Percentiles rank a stretch among this genome's conserved stretches.
Evolutionary conservation across 2,113 vertebrate genomes (phyloP).

Genomic region (Erythrolamprus reginae): DNA sequence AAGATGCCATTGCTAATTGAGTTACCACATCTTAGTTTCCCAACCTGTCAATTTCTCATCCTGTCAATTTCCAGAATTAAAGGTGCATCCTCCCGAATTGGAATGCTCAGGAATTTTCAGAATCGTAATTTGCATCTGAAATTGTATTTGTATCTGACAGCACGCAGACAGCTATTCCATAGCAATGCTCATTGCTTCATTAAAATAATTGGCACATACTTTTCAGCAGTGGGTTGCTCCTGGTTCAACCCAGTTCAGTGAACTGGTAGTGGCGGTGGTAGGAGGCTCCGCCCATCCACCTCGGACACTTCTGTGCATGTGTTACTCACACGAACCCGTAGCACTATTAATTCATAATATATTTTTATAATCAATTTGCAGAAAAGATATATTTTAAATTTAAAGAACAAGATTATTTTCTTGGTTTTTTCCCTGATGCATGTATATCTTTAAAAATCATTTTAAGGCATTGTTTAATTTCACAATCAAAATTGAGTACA

Average conservation of each 20-base stretch:
- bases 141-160: not conserved
- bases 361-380: constrained; percentile 1
- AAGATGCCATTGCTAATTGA: not conserved
- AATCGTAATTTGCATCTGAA: not conserved
- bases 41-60: not conserved
- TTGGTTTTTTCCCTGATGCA: not conserved
- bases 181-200: not conserved
- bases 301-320: too few species aligned
- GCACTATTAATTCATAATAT: not conserved
- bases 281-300: too few species aligned
- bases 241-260: too few species aligned
- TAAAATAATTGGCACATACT: not conserved
- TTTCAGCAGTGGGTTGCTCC: not conserved
- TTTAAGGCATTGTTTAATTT: not conserved
- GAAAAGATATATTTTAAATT: not conserved
- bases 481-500: not conserved
- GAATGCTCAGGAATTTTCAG: not conserved
- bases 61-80: not conserved
- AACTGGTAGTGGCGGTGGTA: too few species aligned
- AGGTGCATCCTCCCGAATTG: not conserved
- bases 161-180: not conserved
- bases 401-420: not conserved
- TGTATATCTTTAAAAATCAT: not conserved
- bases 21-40: not conserved
- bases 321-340: too few species aligned